Percentiles rank a stretch among this genome's conserved stretches.
phyloP scores from a whole-genome alignment of 2,113 vertebrate genomes.

The Pandion haliaetus region DNA sequence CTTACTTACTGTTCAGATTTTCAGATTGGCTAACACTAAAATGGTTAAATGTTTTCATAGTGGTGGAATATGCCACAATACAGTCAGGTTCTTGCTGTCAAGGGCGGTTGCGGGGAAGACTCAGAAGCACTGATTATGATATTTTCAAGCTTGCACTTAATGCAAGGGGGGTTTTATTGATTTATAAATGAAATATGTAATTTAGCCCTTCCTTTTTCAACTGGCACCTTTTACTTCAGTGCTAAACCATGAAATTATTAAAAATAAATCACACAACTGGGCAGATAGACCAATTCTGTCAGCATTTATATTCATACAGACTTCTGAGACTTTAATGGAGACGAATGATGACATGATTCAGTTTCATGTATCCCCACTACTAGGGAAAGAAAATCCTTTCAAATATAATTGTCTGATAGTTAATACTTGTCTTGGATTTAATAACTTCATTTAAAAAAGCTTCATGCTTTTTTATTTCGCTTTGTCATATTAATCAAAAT shows the following conservation, averaged over 20 bases:
- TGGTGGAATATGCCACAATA: not conserved
- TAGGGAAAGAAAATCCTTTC: not conserved
- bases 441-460: not conserved
- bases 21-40: not conserved
- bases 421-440: not conserved
- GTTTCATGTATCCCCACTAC: not conserved
- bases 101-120: rapidly evolving
- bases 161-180: not conserved
- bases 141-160: not conserved
- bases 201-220: not conserved
- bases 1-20: not conserved
- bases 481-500: not conserved
- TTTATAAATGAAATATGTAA: not conserved
- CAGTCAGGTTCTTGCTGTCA: not conserved
- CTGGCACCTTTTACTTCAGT: not conserved
- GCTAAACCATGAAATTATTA: not conserved
- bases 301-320: not conserved
- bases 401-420: not conserved
- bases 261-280: not conserved
- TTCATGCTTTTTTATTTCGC: not conserved
- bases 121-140: not conserved
- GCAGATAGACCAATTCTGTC: not conserved
- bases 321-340: not conserved
- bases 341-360: not conserved
- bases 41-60: not conserved